Percentiles rank a stretch among this genome's conserved stretches.
Evolutionary conservation across 2,797 vertebrate genomes (phyloP).

Genomic region (Hafferia zeledoni): DNA sequence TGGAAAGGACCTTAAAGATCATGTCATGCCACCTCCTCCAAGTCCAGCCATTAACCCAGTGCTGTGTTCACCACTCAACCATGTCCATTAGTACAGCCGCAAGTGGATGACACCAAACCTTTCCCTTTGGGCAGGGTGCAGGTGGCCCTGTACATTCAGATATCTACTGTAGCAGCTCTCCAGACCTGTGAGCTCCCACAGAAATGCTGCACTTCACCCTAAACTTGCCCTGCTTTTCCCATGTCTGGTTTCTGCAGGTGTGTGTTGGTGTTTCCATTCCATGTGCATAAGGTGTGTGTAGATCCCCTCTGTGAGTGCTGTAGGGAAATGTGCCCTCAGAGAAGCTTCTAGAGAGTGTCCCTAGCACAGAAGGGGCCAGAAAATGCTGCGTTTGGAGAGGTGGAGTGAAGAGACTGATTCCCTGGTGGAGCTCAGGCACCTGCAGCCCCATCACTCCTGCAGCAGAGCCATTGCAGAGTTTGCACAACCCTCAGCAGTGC

Average conservation of each 20-base stretch:
- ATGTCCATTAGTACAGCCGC: background rate
- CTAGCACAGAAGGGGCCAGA: background rate
- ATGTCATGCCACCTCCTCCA: background rate
- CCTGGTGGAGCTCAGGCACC: background rate
- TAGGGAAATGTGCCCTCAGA: background rate
- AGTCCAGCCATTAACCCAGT: background rate
- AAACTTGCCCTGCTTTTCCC: background rate
- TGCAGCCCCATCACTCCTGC: background rate
- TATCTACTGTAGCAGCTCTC: background rate
- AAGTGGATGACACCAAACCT: background rate
- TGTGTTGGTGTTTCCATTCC: background rate
- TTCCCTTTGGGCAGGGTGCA: background rate
- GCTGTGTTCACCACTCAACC: background rate
- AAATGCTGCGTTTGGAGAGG: background rate
- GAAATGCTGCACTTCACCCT: background rate
- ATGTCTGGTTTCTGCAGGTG: background rate
- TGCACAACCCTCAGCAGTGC: background rate
- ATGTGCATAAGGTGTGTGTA: background rate
- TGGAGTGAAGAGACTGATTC: background rate
- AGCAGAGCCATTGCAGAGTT: background rate
- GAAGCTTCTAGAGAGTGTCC: background rate
- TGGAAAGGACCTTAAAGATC: background rate
- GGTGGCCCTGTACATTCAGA: background rate
- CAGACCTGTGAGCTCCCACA: background rate
- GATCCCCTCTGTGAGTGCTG: background rate